Conservation (phyloP, 2,888 invertebrate genomes). For the Zhuqinia jingwanae region DNA sequence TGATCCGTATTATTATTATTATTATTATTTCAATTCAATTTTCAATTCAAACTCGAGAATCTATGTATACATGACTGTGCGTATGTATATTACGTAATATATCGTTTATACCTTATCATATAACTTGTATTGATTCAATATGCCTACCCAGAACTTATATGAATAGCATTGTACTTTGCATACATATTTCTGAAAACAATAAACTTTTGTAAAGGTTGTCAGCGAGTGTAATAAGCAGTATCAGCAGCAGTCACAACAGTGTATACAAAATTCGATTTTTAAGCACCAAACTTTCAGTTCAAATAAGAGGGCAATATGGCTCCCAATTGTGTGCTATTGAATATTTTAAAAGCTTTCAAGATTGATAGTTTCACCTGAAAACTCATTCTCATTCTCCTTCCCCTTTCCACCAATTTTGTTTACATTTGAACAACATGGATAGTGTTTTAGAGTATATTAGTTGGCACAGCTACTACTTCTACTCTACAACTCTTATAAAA, state of each 20-base stretch:
- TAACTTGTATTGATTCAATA: too few relatives aligned
- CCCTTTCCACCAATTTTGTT: background rate
- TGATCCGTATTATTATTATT: background rate
- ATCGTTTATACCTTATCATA: too few relatives aligned
- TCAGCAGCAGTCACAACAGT: too few relatives aligned
- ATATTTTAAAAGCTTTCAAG: slow-evolving; percentile 66
- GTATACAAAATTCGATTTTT: slow-evolving; percentile 66
- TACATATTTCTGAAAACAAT: slow-evolving; percentile 11
- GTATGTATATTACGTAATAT: too few relatives aligned
- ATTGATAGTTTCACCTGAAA: slow-evolving; percentile 66
- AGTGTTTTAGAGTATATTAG: background rate
- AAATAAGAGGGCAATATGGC: slow-evolving; percentile 51
- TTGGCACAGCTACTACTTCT: background rate
- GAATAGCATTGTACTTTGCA: background rate
- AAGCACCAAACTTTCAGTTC: slow-evolving; percentile 62
- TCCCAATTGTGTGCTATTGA: slow-evolving; percentile 67
- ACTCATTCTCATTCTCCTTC: slow-evolving; percentile 21
- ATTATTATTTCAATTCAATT: too few relatives aligned
- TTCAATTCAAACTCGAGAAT: too few relatives aligned
- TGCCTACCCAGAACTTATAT: too few relatives aligned
- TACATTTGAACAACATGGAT: background rate
- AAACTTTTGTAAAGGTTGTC: background rate
- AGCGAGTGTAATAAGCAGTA: slow-evolving; percentile 23
- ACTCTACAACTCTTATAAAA: too few relatives aligned
- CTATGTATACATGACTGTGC: too few relatives aligned